Evolutionary conservation across 1,140 invertebrate genomes (phyloP).

Genomic region (Trichonephila clavipes): DNA sequence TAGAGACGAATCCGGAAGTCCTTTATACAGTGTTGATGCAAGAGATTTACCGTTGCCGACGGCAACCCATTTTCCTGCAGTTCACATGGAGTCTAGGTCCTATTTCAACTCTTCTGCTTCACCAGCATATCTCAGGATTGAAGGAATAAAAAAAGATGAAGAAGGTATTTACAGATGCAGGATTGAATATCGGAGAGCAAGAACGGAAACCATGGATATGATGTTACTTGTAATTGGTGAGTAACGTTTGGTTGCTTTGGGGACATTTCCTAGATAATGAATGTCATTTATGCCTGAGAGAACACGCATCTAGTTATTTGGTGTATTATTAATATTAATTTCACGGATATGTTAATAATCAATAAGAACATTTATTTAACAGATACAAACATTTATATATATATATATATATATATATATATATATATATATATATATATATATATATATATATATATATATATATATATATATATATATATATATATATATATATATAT

Average conservation of each 20-base stretch:
- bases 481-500: too few relatives aligned
- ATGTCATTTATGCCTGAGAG: too few relatives aligned
- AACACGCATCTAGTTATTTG: too few relatives aligned
- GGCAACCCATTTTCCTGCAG: conserved; percentile 77
- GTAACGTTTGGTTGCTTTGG: neutral
- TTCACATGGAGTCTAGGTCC: conserved; percentile 59
- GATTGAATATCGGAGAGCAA: conserved; percentile 93
- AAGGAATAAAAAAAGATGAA: conserved; percentile 86
- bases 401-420: too few relatives aligned
- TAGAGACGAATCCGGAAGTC: conserved; percentile 83
- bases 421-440: too few relatives aligned
- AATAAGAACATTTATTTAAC: too few relatives aligned
- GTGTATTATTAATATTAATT: too few relatives aligned
- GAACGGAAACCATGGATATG: conserved; percentile 83
- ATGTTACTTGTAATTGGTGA: conserved; percentile 78
- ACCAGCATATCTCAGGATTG: conserved; percentile 71
- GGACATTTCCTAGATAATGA: too few relatives aligned
- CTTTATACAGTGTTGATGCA: conserved; percentile 78
- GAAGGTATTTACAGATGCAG: conserved; percentile 93
- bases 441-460: too few relatives aligned
- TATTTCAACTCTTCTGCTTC: conserved; percentile 63
- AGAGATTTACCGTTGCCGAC: conserved; percentile 76
- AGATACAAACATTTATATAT: too few relatives aligned
- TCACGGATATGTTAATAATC: too few relatives aligned
- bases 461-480: too few relatives aligned